Evolutionary conservation across 2,888 invertebrate species (phyloP), one percentile per base, ranked within the genome.

Genomic region (Galerucella nymphaeae): DNA sequence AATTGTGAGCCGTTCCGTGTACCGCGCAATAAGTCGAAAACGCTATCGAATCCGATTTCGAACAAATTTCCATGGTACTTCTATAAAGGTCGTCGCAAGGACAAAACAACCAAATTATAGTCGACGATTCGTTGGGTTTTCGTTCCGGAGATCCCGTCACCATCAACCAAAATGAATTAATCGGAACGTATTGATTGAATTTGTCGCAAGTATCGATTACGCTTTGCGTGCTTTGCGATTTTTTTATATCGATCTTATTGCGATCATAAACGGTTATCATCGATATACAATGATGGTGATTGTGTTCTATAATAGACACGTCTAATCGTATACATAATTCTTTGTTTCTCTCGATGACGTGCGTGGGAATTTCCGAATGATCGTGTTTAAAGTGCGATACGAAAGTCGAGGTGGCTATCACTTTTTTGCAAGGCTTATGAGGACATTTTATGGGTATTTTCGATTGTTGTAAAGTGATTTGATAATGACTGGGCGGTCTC

Each of bases 111-210:
- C 86, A 86, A 67, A 82, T 81, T 6, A 84, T 61, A 9, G 81
- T 81, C 70, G 82, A 83, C 0, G 84, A 80, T 8, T 72, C 71
- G 59, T 79, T 78, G 1, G 72, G 70, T 50, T 77, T 79, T 45
- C 74, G 75, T 66, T 83, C 81, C 9, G 66, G 53, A 2, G 85
- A 84, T 16, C 83, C 84, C 30, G 81, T 84, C 30, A 81, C 83
- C 86, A 86, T 85, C 45, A 86, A 72, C 86, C 86, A 86, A 74
- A 86, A 85, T 2, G 84, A 84, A 66, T 80, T 82, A 11, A 83
- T 62, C 1, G 84, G 83, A 6, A 84, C 73, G 67, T 80, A 81
- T 63, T 82, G 81, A 18, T 76, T 79, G 48, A 85, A 81, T 72
- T 80, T 82, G 45, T 77, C 77, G 70, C 82, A 83, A 0, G 84